Conservation (phyloP, 35 echinoderm and acorn worm species). For the Acanthaster planci region DNA sequence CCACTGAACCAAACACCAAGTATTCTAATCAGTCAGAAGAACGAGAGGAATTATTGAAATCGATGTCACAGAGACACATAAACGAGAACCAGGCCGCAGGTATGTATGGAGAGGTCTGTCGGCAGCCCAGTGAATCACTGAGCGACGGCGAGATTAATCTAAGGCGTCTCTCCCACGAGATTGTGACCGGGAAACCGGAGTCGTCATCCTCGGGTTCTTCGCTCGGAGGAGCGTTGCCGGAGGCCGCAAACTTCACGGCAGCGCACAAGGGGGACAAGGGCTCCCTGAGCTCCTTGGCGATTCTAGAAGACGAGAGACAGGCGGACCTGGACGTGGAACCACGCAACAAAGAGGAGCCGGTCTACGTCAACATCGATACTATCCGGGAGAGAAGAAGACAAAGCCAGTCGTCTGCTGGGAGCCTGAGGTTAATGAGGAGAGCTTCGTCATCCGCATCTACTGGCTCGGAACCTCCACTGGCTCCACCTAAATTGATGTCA, state of each 20-base stretch:
- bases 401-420: background rate
- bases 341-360: background rate
- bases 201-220: background rate
- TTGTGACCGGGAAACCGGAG: background rate
- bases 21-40: background rate
- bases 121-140: background rate
- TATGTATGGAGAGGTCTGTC: background rate
- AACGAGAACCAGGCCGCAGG: background rate
- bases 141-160: constrained; percentile 1
- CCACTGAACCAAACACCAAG: background rate
- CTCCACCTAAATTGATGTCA: background rate
- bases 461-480: background rate
- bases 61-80: background rate
- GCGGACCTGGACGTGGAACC: background rate
- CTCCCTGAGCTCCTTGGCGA: background rate
- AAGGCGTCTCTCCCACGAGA: constrained; percentile 11
- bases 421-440: background rate
- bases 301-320: background rate
- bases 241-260: too few relatives aligned
- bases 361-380: background rate
- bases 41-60: background rate
- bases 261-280: background rate
- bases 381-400: background rate
- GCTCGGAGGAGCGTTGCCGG: background rate
- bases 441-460: background rate